Evolutionary conservation across 2,113 vertebrate species (phyloP), one percentile per base, ranked within the genome.

Genomic region (Sinocyclocheilus maitianheensis): DNA sequence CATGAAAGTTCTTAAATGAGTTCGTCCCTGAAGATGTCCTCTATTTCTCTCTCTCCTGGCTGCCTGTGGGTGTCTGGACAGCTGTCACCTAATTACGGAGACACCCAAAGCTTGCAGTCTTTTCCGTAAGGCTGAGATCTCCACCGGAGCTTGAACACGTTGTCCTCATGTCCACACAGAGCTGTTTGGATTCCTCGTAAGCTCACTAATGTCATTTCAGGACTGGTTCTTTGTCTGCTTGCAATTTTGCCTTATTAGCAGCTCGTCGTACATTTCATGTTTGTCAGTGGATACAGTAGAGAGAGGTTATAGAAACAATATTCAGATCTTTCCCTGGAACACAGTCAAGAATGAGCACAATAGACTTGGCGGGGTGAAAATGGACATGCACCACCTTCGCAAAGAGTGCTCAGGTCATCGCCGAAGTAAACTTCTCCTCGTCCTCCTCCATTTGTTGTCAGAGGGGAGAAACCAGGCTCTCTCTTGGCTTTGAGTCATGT

Each of bases 81-180:
- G 88, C 89, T 91, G 87, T 90, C 83, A 84, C 81, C 87, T 89
- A 91, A 89, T 91, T 89, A 91, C 81, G n/a, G 81, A 84, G 88
- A 84, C 76, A 86, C 85, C 83, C 76, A 65, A 84, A 87, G 60
- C 62, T 77, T 77, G 83, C 85, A 84, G 88, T 81, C 81, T 82
- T 84, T 85, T 89, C 81, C 80, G 37, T 72, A 69, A 53, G 62
- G 71, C 48, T 40, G 58, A 82, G 67, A 85, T 62, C 63, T 72
- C 87, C 79, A 26, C 84, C 63, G 34, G 77, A 87, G 82, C 77
- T 86, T 85, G 34, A 65, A 67, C 82, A 82, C 62, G 4, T 46
- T 4, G 24, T 51, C 60, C 48, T 83, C 65, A 83, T 65, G 18
- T 83, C 65, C 18, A 76, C 65, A n/a, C 78, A 16, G 18, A 30